Conservation (phyloP, 2,888 invertebrate species). For the Sminthurides aquaticus region DNA sequence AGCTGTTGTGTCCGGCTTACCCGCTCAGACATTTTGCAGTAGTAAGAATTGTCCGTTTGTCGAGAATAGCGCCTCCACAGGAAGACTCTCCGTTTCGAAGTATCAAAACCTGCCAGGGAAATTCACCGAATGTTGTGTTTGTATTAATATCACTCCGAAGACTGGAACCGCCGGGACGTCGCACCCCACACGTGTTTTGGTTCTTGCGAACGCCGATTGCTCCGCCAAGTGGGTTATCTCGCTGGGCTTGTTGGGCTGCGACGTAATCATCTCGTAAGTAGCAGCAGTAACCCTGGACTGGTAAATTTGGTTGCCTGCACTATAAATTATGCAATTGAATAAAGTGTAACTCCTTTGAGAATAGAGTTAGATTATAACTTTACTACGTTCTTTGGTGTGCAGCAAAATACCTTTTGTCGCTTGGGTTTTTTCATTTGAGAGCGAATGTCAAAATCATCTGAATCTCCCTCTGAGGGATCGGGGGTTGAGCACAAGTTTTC, state of each 20-base stretch:
- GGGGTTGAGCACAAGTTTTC: slow-evolving; percentile 17
- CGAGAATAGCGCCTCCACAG: slow-evolving; percentile 19
- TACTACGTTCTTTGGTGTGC: background rate
- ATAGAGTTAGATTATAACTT: background rate
- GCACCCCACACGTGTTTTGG: slow-evolving; percentile 16
- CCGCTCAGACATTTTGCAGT: slow-evolving; percentile 15
- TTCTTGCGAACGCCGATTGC: background rate
- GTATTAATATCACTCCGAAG: background rate
- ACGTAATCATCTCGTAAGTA: slow-evolving; percentile 23
- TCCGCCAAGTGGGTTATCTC: background rate
- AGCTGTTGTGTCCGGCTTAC: no score
- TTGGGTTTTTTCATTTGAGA: slow-evolving; percentile 8
- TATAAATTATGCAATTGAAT: slow-evolving; percentile 10
- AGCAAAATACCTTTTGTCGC: slow-evolving; percentile 2
- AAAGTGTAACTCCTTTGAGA: background rate
- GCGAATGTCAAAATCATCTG: slow-evolving; percentile 23
- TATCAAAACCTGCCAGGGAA: slow-evolving; percentile 26
- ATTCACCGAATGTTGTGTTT: slow-evolving; percentile 22
- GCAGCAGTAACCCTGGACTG: slow-evolving; percentile 23
- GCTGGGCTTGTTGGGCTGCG: background rate
- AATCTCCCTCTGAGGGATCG: slow-evolving; percentile 22
- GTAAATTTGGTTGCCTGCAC: slow-evolving; percentile 25
- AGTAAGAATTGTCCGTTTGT: slow-evolving; percentile 14
- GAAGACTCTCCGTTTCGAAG: background rate
- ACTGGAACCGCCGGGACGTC: background rate